These are phyloP conservation scores for Malthinus seriepunctatus DNA, from an alignment of 2,888 invertebrate species.

Conservation along the genomic window DNA sequence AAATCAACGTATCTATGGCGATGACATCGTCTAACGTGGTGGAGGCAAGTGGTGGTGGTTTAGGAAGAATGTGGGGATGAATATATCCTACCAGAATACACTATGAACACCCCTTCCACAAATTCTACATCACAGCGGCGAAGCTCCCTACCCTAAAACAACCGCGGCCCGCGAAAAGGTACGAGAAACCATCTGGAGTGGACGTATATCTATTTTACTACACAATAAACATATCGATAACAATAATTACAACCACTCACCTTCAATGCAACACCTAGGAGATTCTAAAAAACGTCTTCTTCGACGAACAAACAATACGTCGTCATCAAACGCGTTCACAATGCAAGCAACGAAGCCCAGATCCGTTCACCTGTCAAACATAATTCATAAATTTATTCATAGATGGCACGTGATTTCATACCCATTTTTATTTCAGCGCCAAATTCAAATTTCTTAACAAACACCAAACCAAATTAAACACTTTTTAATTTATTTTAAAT, in stretches of 20 bases:
- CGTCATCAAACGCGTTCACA: constrained; percentile 48
- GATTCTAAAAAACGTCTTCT: constrained; percentile 32
- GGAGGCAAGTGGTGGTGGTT: constrained; percentile 55
- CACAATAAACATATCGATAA: constrained; percentile 17
- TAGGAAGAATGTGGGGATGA: constrained; percentile 57
- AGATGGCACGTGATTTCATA: constrained; percentile 45
- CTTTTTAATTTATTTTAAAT: neutral
- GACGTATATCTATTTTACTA: constrained; percentile 41
- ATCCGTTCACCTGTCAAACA: constrained; percentile 44
- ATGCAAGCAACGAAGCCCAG: constrained; percentile 46
- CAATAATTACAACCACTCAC: constrained; percentile 24
- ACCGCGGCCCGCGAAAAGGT: constrained; percentile 52
- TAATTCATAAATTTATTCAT: constrained; percentile 37
- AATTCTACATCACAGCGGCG: constrained; percentile 56
- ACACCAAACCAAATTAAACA: neutral
- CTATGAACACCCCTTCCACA: constrained; percentile 57
- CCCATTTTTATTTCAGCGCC: constrained; percentile 28
- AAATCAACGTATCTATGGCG: constrained; percentile 47
- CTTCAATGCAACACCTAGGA: constrained; percentile 25
- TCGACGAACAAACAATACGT: constrained; percentile 43
- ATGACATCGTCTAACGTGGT: constrained; percentile 54
- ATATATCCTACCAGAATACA: constrained; percentile 56
- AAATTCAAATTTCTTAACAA: constrained; percentile 23
- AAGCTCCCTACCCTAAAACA: constrained; percentile 57
- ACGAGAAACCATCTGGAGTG: constrained; percentile 48